phyloP scores from a whole-genome alignment of 2,888 invertebrate species.

The Plebejus argus region DNA sequence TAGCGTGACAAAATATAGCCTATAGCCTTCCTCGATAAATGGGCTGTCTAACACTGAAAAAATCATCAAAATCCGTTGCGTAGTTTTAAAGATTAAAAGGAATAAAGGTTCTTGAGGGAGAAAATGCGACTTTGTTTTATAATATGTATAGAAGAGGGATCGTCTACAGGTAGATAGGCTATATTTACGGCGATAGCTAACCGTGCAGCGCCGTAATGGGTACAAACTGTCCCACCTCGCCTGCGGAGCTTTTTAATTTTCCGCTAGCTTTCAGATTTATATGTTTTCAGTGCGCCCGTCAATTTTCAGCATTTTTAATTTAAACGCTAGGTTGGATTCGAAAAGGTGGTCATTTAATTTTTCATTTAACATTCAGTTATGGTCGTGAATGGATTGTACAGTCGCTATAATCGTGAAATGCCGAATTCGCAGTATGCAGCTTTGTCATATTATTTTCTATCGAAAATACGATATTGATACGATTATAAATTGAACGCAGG shows the following conservation, averaged over 20 bases:
- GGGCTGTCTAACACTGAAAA: too few relatives aligned
- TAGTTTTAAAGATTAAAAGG: too few relatives aligned
- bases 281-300: constrained; percentile 71
- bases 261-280: constrained; percentile 75
- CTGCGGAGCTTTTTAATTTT: constrained; percentile 75
- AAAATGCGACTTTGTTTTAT: too few relatives aligned
- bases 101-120: too few relatives aligned
- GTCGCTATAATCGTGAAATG: neutral
- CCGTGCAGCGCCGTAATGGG: constrained; percentile 35
- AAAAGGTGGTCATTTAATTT: constrained; percentile 60
- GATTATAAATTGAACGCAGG: too few relatives aligned
- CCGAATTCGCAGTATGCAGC: neutral
- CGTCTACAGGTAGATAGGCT: constrained; percentile 1
- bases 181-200: constrained; percentile 15
- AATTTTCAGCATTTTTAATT: constrained; percentile 74
- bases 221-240: constrained; percentile 53
- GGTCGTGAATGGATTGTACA: constrained; percentile 44
- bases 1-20: too few relatives aligned
- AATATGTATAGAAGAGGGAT: too few relatives aligned
- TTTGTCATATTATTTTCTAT: neutral
- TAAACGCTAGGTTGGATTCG: constrained; percentile 63
- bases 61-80: too few relatives aligned
- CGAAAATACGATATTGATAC: neutral
- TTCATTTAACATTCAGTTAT: constrained; percentile 46
- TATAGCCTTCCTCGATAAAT: too few relatives aligned